Evolutionary conservation across 2,113 vertebrate species (phyloP), one percentile per base, ranked within the genome.

Genomic region (Leucosticte australis): DNA sequence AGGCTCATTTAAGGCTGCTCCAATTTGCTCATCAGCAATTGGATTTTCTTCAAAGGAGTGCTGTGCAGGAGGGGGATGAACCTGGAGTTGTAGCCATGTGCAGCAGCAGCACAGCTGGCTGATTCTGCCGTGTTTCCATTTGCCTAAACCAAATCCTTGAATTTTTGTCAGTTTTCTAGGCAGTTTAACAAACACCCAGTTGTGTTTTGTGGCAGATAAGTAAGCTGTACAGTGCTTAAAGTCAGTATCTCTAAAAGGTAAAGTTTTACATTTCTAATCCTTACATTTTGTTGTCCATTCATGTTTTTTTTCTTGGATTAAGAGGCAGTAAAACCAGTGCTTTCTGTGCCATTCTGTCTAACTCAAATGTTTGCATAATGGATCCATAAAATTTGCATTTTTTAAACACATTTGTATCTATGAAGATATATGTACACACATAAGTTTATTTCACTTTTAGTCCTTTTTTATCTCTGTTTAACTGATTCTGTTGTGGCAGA

Each of bases 181-280:
- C 39, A 44, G 24, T 64, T 77, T 47, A 74, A 31, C 24, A 49
- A 73, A 24, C 73, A 7, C 33, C 63, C 4, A 15, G 8, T 44
- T 78, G 44, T 71, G 15, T 64, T 87, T 64, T 90, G 18, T 86
- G 35, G 18, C 50, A 90, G 63, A 42, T 76, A 74, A 67, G 21
- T 39, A 80, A 67, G 3, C 31, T 80, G 23, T 59, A 28, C 6
- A 13, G 35, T 62, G 17, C 62, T 49, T 57, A 26, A 71, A 79
- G 39, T 35, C 4, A 2, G 26, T 69, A 19, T 50, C 37, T 80
- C 68, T 65, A 31, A 57, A 89, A 24, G 11, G 1, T 2, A 15
- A 57, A 86, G 7, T 55, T 86, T 53, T 59, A 37, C 13, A 39
- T 75, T 94, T 69, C 79, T 93, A 79, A 59, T 87, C 46, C 46